Conservation (phyloP, 2,888 invertebrate species). For the Sicus ferrugineus region DNA sequence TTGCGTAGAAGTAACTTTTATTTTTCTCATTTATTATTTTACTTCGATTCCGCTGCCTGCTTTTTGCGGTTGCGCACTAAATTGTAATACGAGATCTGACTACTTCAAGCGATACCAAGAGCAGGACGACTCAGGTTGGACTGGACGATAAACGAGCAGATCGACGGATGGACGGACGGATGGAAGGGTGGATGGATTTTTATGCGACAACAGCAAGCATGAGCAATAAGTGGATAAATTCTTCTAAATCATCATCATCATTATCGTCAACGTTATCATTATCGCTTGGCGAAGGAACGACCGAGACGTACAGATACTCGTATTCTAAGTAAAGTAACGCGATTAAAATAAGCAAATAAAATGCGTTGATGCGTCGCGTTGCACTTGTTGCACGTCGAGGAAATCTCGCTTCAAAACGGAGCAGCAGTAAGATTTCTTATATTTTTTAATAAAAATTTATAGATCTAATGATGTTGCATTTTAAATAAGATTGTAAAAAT, state of each 20-base stretch:
- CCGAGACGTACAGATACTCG: neutral
- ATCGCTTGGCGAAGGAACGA: neutral
- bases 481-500: too few relatives aligned
- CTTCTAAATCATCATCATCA: neutral
- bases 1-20: neutral
- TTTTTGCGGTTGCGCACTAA: slow-evolving; percentile 9
- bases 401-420: neutral
- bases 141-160: slow-evolving; percentile 7
- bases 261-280: neutral
- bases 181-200: neutral
- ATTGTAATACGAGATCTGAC: slow-evolving; percentile 24
- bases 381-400: slow-evolving; percentile 13
- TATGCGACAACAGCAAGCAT: slow-evolving; percentile 7
- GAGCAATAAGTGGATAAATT: neutral
- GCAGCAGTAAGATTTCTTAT: too few relatives aligned
- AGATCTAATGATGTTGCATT: too few relatives aligned
- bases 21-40: slow-evolving; percentile 10
- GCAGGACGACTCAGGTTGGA: neutral
- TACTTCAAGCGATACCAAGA: neutral
- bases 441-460: too few relatives aligned
- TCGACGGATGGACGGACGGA: too few relatives aligned
- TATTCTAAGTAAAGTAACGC: slow-evolving; percentile 4
- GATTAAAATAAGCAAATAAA: slow-evolving; percentile 31
- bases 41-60: neutral
- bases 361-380: slow-evolving; percentile 19